Conservation (phyloP, 2,888 invertebrate species). For the Sialis lutaria region DNA sequence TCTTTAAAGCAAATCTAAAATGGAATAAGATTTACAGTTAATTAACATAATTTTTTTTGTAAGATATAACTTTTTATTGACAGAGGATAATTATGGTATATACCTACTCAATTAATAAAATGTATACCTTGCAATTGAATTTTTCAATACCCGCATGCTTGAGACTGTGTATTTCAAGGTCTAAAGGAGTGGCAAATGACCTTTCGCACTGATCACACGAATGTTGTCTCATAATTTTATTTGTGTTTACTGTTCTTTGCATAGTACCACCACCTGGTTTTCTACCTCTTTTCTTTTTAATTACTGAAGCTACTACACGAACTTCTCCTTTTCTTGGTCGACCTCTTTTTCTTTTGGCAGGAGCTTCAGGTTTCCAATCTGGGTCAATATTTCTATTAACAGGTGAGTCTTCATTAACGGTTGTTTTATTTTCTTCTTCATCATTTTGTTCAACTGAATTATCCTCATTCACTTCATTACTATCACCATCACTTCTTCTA, state of each 20-base stretch:
- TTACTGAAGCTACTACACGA: not conserved
- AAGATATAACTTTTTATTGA: too few relatives aligned
- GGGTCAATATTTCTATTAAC: not conserved
- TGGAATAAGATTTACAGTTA: not conserved
- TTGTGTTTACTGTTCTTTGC: not conserved
- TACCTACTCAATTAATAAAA: too few relatives aligned
- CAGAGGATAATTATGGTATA: too few relatives aligned
- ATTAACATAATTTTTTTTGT: too few relatives aligned
- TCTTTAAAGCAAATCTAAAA: constrained; percentile 23
- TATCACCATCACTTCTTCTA: not conserved
- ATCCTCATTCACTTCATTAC: not conserved
- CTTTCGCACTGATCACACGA: constrained; percentile 2
- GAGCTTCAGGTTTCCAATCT: not conserved
- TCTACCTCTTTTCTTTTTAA: not conserved
- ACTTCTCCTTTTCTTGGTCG: constrained; percentile 1
- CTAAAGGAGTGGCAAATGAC: not conserved
- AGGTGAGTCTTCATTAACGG: too few relatives aligned
- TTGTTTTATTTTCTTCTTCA: not conserved
- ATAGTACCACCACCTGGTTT: not conserved
- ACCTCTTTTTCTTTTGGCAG: not conserved
- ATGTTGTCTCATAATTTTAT: not conserved
- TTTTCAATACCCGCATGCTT: not conserved
- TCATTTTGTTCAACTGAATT: not conserved
- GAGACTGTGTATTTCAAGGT: constrained; percentile 1
- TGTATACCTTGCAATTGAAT: not conserved